Conservation (phyloP, 1,140 invertebrate species). For the Gonatopus flavifemur region DNA sequence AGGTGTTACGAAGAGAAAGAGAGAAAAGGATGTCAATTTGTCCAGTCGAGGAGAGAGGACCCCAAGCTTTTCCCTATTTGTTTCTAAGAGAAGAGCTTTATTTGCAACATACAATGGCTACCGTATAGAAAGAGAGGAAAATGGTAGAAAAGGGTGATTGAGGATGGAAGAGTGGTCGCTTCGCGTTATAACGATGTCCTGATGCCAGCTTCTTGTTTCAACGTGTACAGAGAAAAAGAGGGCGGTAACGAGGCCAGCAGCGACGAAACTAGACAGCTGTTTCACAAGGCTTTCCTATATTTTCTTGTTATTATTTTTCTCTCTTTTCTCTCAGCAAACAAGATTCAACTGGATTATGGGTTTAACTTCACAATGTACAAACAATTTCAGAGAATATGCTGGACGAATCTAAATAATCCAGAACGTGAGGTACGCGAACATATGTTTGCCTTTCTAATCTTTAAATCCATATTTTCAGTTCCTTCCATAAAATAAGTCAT, state of each 20-base stretch:
- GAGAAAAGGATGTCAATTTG: conserved; percentile 43
- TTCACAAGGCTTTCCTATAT: conserved; percentile 21
- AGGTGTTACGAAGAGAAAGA: conserved; percentile 25
- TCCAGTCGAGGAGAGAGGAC: conserved; percentile 30
- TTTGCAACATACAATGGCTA: conserved; percentile 44
- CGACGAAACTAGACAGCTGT: conserved; percentile 31
- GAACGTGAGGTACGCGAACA: too few relatives aligned
- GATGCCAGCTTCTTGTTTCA: conserved; percentile 54
- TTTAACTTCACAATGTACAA: too few relatives aligned
- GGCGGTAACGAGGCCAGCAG: conserved; percentile 37
- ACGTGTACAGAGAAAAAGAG: conserved; percentile 36
- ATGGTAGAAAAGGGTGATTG: conserved; percentile 6
- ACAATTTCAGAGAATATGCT: too few relatives aligned
- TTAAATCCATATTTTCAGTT: too few relatives aligned
- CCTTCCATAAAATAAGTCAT: too few relatives aligned
- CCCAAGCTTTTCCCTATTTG: conserved; percentile 45
- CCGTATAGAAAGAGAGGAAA: conserved; percentile 12
- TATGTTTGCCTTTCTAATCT: too few relatives aligned
- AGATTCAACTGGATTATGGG: too few relatives aligned
- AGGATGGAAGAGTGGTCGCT: conserved; percentile 28
- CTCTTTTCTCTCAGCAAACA: too few relatives aligned
- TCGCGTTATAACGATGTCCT: conserved; percentile 47
- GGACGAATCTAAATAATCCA: too few relatives aligned
- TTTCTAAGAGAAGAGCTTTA: conserved; percentile 50
- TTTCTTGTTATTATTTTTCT: conserved; percentile 12